A percentile compares a stretch with the other conserved stretches of the same genome.
Evolutionary conservation across 1,140 invertebrate genomes (phyloP).

Genomic region (Drosophila kepulauana): DNA sequence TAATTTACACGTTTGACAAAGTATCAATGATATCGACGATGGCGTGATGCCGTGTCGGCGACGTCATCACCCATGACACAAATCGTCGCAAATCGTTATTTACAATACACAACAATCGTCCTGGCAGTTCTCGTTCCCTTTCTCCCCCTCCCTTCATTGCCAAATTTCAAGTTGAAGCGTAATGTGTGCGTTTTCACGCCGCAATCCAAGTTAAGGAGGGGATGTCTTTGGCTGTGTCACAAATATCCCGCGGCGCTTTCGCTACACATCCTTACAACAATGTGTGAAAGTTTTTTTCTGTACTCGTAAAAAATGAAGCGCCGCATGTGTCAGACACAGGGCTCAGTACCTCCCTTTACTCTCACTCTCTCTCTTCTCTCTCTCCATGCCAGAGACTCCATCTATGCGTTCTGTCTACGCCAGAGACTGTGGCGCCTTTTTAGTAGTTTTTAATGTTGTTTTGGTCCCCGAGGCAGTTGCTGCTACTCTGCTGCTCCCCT

Average conservation of each 20-base stretch:
- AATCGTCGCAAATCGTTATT: constrained; percentile 83
- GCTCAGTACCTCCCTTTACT: constrained; percentile 19
- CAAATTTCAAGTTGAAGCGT: constrained; percentile 28
- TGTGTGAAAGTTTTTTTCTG: constrained; percentile 83
- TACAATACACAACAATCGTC: constrained; percentile 62
- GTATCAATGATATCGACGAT: constrained; percentile 79
- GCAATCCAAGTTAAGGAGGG: constrained; percentile 6
- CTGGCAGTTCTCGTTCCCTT: constrained; percentile 3
- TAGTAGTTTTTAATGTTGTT: constrained; percentile 83
- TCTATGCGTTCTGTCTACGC: constrained; percentile 26
- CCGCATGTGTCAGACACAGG: constrained; percentile 81
- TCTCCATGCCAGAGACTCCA: background rate
- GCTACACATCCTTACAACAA: constrained; percentile 79
- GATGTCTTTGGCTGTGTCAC: constrained; percentile 43
- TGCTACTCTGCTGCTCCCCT: background rate
- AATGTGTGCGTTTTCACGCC: constrained; percentile 80
- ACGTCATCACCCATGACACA: constrained; percentile 75
- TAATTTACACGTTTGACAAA: constrained; percentile 83
- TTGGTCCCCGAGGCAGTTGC: constrained; percentile 62
- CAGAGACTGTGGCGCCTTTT: constrained; percentile 38
- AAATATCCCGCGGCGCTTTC: constrained; percentile 79
- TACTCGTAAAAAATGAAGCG: constrained; percentile 63
- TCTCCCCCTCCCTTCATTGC: background rate
- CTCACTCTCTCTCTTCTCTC: background rate
- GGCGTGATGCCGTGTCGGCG: constrained; percentile 54